Evolutionary conservation across 2,113 vertebrate genomes (phyloP).

Genomic region (Speoplatyrhinus poulsoni): DNA sequence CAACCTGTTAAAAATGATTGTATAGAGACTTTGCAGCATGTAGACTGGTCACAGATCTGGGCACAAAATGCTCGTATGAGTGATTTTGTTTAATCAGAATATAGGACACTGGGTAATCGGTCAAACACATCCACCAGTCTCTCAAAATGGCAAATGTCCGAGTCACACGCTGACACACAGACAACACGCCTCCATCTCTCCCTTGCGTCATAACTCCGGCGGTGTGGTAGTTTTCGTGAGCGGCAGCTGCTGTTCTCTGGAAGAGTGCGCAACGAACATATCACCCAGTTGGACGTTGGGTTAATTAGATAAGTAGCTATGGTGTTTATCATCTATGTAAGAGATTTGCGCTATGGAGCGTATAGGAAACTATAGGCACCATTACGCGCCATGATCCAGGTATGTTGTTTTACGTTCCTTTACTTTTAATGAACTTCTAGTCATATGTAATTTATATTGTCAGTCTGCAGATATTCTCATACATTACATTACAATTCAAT

Average conservation of each 20-base stretch:
- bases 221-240: conserved; percentile 34
- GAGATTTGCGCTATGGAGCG: conserved; percentile 46
- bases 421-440: too few relatives aligned
- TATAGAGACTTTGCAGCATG: not conserved
- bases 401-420: conserved; percentile 21
- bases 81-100: too few relatives aligned
- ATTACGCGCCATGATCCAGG: conserved; percentile 44
- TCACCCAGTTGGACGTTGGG: not conserved
- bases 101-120: too few relatives aligned
- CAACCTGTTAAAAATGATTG: not conserved
- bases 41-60: too few relatives aligned
- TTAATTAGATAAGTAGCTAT: conserved; percentile 19
- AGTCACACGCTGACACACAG: not conserved
- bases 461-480: too few relatives aligned
- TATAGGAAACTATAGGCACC: conserved; percentile 19
- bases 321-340: not conserved
- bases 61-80: too few relatives aligned
- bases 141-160: too few relatives aligned
- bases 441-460: too few relatives aligned
- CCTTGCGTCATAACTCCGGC: conserved; percentile 34
- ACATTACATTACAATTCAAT: too few relatives aligned
- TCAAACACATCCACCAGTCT: too few relatives aligned
- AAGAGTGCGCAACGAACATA: conserved; percentile 8
- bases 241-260: conserved; percentile 27
- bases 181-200: conserved; percentile 33